Conservation (phyloP, 2,888 invertebrate species). For the Parthenolecanium corni region DNA sequence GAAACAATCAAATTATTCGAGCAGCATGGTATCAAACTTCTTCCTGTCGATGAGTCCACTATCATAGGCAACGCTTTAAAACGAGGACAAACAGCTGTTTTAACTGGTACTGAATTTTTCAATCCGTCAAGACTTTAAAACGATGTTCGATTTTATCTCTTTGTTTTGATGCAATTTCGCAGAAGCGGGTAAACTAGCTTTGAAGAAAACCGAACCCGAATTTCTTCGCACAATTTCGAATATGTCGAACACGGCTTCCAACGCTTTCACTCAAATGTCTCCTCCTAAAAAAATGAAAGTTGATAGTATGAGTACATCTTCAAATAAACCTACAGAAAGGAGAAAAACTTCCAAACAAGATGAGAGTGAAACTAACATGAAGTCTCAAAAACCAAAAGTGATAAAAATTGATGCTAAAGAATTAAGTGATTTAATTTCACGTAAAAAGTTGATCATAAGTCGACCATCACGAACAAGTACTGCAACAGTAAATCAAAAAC, state of each 20-base stretch:
- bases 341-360: neutral
- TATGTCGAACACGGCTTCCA: neutral
- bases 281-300: neutral
- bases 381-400: constrained; percentile 2
- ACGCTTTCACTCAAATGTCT: neutral
- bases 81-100: constrained; percentile 71
- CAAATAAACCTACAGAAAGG: neutral
- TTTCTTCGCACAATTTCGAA: constrained; percentile 2
- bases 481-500: neutral
- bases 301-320: neutral
- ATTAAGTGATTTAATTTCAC: neutral
- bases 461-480: neutral
- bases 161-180: constrained; percentile 32
- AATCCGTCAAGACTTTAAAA: neutral
- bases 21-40: constrained; percentile 20
- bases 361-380: neutral
- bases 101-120: constrained; percentile 48
- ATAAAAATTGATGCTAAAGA: constrained; percentile 16
- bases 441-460: constrained; percentile 5
- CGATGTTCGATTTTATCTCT: neutral
- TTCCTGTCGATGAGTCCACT: constrained; percentile 59
- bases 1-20: constrained; percentile 26
- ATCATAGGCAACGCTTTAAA: constrained; percentile 69
- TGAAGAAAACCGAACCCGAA: constrained; percentile 41
- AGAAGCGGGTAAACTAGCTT: constrained; percentile 65